Percentiles rank a stretch among this genome's conserved stretches.
Conservation (phyloP, 2,888 invertebrate genomes). For the Phymatocera aterrima region DNA sequence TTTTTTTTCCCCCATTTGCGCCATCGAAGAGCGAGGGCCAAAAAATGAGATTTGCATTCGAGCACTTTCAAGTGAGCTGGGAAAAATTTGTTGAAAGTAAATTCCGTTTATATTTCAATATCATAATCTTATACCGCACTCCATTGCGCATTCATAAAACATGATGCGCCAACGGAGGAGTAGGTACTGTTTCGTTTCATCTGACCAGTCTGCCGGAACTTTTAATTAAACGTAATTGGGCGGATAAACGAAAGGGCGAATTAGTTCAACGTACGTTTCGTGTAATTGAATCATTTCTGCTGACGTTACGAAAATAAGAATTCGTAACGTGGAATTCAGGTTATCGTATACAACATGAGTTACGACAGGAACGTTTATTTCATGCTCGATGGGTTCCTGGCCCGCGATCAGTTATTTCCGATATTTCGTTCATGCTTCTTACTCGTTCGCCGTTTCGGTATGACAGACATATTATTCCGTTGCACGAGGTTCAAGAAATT, state of each 20-base stretch:
- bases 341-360: background rate
- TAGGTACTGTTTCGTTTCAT: background rate
- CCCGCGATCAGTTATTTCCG: background rate
- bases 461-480: too few relatives aligned
- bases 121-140: too few relatives aligned
- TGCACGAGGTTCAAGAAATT: too few relatives aligned
- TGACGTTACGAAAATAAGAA: background rate
- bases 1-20: too few relatives aligned
- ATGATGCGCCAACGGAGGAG: background rate
- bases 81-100: too few relatives aligned
- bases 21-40: too few relatives aligned
- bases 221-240: constrained; percentile 60
- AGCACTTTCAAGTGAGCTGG: background rate
- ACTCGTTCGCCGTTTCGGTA: too few relatives aligned
- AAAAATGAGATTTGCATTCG: too few relatives aligned
- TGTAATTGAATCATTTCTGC: constrained; percentile 10
- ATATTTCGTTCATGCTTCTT: too few relatives aligned
- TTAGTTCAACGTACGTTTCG: background rate
- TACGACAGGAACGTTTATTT: background rate
- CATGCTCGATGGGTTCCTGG: background rate
- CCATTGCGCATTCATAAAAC: too few relatives aligned
- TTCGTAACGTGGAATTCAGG: background rate
- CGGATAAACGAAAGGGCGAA: constrained; percentile 56
- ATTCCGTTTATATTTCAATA: too few relatives aligned
- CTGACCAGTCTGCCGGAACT: constrained; percentile 54